Percentiles rank a stretch among this genome's conserved stretches.
phyloP scores from a whole-genome alignment of 2,113 vertebrate genomes.

The Lepisosteus osseus region DNA sequence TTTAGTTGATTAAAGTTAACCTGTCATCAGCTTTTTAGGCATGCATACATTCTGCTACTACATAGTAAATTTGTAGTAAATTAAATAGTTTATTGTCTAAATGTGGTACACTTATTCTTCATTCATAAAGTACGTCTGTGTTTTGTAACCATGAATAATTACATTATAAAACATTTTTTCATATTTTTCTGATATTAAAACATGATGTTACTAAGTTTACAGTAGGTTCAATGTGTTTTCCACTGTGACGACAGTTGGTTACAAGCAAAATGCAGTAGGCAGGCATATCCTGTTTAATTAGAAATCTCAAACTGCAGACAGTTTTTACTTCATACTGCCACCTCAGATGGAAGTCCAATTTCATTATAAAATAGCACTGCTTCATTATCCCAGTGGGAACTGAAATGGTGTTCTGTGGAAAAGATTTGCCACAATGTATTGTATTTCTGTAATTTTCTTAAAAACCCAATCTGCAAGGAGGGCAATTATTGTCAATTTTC shows the following conservation, averaged over 20 bases:
- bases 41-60: too few species aligned
- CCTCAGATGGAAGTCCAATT: not conserved
- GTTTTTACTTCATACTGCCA: not conserved
- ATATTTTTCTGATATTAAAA: not conserved
- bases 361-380: not conserved
- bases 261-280: slow-evolving; percentile 12
- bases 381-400: slow-evolving; percentile 7
- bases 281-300: slow-evolving; percentile 13
- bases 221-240: not conserved
- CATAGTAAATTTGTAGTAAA: too few species aligned
- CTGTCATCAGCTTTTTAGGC: too few species aligned
- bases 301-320: not conserved
- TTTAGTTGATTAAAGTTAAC: too few species aligned
- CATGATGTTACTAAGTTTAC: not conserved
- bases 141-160: not conserved
- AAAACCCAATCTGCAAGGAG: not conserved
- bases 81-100: not conserved
- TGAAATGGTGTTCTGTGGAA: not conserved
- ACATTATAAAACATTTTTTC: not conserved
- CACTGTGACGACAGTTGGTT: slow-evolving; percentile 7
- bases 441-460: not conserved
- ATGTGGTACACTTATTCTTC: not conserved
- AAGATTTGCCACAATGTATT: slow-evolving; percentile 1
- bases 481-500: not conserved
- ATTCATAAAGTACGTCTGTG: not conserved